phyloP scores from a whole-genome alignment of 2,113 vertebrate species.

The Pogonocichla stellata region DNA sequence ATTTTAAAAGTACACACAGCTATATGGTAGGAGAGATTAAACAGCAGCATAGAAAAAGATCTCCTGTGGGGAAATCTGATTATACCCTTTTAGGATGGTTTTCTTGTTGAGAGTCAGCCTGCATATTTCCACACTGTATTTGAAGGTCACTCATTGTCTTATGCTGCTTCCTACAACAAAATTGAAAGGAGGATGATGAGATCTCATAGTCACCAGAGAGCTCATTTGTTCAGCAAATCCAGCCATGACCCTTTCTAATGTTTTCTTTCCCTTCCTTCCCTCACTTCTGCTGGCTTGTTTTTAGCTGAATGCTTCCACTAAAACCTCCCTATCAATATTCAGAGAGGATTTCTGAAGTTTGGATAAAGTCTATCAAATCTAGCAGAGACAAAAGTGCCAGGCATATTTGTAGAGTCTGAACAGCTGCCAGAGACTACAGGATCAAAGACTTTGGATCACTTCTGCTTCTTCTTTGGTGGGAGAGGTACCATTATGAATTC shows the following conservation, averaged over 20 bases:
- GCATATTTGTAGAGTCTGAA: neutral
- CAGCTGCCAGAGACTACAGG: neutral
- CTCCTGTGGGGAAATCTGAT: constrained; percentile 38
- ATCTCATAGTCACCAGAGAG: constrained; percentile 63
- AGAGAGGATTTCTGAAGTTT: constrained; percentile 28
- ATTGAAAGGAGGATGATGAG: constrained; percentile 61
- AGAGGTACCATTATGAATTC: neutral
- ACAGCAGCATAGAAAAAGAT: neutral
- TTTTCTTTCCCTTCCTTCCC: constrained; percentile 16
- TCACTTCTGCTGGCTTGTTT: constrained; percentile 26
- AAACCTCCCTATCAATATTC: constrained; percentile 52
- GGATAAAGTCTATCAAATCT: constrained; percentile 17
- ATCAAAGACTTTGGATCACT: neutral
- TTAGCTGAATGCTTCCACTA: neutral
- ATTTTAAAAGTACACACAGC: constrained; percentile 12
- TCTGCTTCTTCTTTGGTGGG: neutral
- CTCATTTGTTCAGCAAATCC: constrained; percentile 73
- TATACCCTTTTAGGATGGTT: constrained; percentile 30
- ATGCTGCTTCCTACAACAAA: constrained; percentile 64
- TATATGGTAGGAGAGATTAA: constrained; percentile 32
- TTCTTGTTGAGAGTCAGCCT: constrained; percentile 46
- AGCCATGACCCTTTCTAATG: constrained; percentile 63
- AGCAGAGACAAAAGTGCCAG: neutral
- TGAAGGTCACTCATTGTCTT: constrained; percentile 71
- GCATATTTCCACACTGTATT: constrained; percentile 51